These are phyloP conservation scores for Diachrysia chrysitis DNA, from an alignment of 2,888 invertebrate species.

Conservation along the genomic window DNA sequence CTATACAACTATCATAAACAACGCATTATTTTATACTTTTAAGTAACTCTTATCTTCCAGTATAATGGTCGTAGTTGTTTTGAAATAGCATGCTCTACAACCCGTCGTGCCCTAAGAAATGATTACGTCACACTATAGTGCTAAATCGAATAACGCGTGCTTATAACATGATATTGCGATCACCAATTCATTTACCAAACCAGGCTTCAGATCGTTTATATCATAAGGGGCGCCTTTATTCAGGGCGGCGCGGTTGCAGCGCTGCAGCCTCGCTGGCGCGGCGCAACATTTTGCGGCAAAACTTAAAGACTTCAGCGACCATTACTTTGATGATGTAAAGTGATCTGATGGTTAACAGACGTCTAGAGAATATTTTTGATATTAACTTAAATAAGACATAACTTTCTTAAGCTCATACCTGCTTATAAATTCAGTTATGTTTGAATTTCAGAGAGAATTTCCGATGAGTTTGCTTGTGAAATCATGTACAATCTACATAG, in stretches of 20 bases:
- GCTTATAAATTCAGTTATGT: conserved; percentile 43
- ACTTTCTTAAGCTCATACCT: conserved; percentile 40
- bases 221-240: too few relatives aligned
- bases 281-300: too few relatives aligned
- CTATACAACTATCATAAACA: conserved; percentile 33
- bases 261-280: too few relatives aligned
- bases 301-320: too few relatives aligned
- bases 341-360: conserved; percentile 14
- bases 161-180: not conserved
- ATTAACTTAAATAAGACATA: conserved; percentile 21
- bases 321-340: not conserved
- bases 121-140: conserved; percentile 7
- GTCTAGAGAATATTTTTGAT: conserved; percentile 27
- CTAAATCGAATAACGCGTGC: not conserved
- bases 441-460: conserved; percentile 49
- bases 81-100: conserved; percentile 20
- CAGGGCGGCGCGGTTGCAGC: too few relatives aligned
- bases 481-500: conserved; percentile 39
- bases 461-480: conserved; percentile 37
- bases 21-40: conserved; percentile 19
- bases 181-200: not conserved
- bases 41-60: conserved; percentile 22
- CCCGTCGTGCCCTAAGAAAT: conserved; percentile 12
- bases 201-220: not conserved
- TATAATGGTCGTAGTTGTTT: conserved; percentile 18